phyloP scores from a whole-genome alignment of 1,140 invertebrate genomes.

The Brachystomella parvula region DNA sequence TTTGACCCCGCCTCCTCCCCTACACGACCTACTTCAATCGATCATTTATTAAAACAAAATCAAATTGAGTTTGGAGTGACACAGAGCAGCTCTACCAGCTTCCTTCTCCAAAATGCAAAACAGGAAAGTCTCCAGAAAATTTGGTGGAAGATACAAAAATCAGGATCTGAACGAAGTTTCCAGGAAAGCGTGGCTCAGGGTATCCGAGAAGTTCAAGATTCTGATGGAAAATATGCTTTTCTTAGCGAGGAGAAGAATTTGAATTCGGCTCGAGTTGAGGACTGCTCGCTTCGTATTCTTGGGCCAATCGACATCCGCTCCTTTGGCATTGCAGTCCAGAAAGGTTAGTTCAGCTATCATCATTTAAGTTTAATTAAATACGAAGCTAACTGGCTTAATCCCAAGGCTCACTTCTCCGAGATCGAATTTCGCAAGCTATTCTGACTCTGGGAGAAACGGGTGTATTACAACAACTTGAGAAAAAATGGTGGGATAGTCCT shows the following conservation, averaged over 20 bases:
- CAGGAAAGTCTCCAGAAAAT: slow-evolving; percentile 31
- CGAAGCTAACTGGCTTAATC: neutral
- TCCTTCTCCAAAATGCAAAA: slow-evolving; percentile 30
- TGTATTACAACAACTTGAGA: slow-evolving; percentile 31
- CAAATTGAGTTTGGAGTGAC: slow-evolving; percentile 33
- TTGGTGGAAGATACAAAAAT: slow-evolving; percentile 35
- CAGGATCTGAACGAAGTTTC: slow-evolving; percentile 1
- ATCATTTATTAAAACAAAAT: slow-evolving; percentile 29
- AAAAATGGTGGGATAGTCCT: slow-evolving; percentile 32
- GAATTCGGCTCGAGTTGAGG: slow-evolving; percentile 24
- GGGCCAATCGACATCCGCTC: slow-evolving; percentile 24
- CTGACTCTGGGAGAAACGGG: slow-evolving; percentile 31
- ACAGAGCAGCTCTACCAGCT: slow-evolving; percentile 29
- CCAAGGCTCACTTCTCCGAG: slow-evolving; percentile 31
- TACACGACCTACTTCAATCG: slow-evolving; percentile 11
- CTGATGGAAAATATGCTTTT: slow-evolving; percentile 33
- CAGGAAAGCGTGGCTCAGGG: slow-evolving; percentile 11
- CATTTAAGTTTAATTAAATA: neutral
- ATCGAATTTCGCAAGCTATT: slow-evolving; percentile 33
- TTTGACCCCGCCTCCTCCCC: slow-evolving; percentile 24
- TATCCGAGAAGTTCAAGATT: slow-evolving; percentile 23
- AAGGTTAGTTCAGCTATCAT: slow-evolving; percentile 25
- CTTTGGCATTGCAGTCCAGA: slow-evolving; percentile 28
- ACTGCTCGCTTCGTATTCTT: slow-evolving; percentile 30
- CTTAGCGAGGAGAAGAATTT: slow-evolving; percentile 32